These are phyloP conservation scores for Catagonus wagneri DNA, from an alignment of 2,113 vertebrate genomes.

Conservation along the genomic window DNA sequence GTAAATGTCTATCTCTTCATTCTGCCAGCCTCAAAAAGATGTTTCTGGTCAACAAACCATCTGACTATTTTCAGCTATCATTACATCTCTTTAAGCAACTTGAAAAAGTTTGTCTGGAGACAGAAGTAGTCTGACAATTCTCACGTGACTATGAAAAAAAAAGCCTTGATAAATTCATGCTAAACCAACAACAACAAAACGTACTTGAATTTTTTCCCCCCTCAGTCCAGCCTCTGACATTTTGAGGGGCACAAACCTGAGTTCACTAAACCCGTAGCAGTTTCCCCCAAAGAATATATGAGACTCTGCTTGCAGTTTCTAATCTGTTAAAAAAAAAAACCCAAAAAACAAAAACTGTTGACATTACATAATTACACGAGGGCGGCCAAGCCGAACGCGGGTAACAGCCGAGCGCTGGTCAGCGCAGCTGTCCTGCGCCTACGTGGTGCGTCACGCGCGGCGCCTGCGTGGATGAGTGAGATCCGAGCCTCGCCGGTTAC, in stretches of 20 bases:
- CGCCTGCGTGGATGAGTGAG: neutral
- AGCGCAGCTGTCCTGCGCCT: constrained; percentile 53
- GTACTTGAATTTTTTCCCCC: neutral
- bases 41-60: neutral
- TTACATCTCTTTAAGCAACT: constrained; percentile 39
- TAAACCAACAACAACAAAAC: neutral
- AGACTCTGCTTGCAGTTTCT: constrained; percentile 59
- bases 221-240: neutral
- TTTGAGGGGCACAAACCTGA: constrained; percentile 3
- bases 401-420: constrained; percentile 6
- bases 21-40: neutral
- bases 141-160: constrained; percentile 11
- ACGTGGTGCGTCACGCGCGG: neutral
- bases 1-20: constrained; percentile 1
- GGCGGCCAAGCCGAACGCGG: constrained; percentile 71
- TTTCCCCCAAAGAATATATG: constrained; percentile 44
- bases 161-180: constrained; percentile 34
- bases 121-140: neutral
- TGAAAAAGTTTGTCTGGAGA: neutral
- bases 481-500: neutral
- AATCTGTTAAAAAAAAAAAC: constrained; percentile 47
- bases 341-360: constrained; percentile 58
- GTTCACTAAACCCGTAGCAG: neutral
- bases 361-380: constrained; percentile 64
- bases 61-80: neutral